Percentiles rank a stretch among this genome's conserved stretches.
These are phyloP conservation scores for Boloria euphrosyne DNA, from an alignment of 2,888 invertebrate genomes.

Conservation along the genomic window DNA sequence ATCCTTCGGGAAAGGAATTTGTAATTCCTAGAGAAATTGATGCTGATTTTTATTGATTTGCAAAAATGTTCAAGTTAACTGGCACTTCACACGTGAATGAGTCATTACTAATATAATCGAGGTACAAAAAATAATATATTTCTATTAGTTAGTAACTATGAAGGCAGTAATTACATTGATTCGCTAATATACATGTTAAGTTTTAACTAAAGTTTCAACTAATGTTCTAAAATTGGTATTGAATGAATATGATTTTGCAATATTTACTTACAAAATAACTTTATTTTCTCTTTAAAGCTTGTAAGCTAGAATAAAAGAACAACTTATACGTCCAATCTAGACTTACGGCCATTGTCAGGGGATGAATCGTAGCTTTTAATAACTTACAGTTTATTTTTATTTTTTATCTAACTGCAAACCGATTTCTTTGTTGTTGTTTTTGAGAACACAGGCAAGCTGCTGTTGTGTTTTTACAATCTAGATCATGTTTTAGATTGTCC, in stretches of 20 bases:
- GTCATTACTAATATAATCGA: slow-evolving; percentile 32
- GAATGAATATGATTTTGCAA: background rate
- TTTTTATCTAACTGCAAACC: slow-evolving; percentile 67
- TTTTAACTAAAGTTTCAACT: slow-evolving; percentile 26
- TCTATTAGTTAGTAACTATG: slow-evolving; percentile 34
- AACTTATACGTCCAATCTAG: slow-evolving; percentile 54
- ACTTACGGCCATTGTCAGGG: slow-evolving; percentile 74
- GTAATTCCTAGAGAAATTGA: slow-evolving; percentile 44
- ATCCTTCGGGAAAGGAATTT: slow-evolving; percentile 46
- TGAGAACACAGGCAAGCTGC: slow-evolving; percentile 68
- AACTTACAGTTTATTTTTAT: slow-evolving; percentile 52
- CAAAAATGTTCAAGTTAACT: slow-evolving; percentile 39
- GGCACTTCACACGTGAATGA: slow-evolving; percentile 39
- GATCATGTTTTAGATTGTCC: slow-evolving; percentile 78
- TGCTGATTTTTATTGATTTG: slow-evolving; percentile 41
- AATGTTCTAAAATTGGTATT: slow-evolving; percentile 14
- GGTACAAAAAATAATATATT: slow-evolving; percentile 28
- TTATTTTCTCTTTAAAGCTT: slow-evolving; percentile 7
- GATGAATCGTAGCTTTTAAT: slow-evolving; percentile 75
- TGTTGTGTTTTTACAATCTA: slow-evolving; percentile 73
- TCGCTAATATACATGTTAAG: slow-evolving; percentile 21
- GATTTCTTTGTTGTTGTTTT: slow-evolving; percentile 75
- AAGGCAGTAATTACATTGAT: slow-evolving; percentile 33
- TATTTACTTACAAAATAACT: background rate
- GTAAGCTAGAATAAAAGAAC: slow-evolving; percentile 9